These are phyloP conservation scores for Sebastes oblongus DNA, from an alignment of 2,797 vertebrate genomes.

Conservation along the genomic window DNA sequence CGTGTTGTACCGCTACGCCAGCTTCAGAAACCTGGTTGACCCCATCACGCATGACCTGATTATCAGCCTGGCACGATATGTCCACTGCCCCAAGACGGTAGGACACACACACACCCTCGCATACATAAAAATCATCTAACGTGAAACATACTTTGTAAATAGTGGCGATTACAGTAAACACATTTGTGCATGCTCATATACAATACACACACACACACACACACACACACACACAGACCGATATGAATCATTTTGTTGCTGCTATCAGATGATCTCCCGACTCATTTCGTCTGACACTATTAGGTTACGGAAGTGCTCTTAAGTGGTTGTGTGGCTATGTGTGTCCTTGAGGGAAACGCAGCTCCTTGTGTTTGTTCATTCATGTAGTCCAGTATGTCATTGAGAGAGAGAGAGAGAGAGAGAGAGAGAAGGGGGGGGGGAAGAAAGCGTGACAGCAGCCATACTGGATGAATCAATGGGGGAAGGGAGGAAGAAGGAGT, in stretches of 20 bases:
- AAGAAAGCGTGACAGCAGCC: background rate
- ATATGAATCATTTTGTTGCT: slow-evolving; percentile 17
- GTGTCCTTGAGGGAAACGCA: slow-evolving; percentile 39
- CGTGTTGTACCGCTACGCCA: slow-evolving; percentile 96
- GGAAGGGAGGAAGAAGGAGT: slow-evolving; percentile 14
- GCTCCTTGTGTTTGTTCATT: slow-evolving; percentile 52
- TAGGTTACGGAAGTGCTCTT: slow-evolving; percentile 54
- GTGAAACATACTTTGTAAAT: background rate
- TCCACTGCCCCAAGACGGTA: slow-evolving; percentile 98
- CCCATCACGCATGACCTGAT: slow-evolving; percentile 98
- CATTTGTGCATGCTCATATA: background rate
- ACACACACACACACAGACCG: background rate
- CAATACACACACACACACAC: background rate
- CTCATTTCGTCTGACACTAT: slow-evolving; percentile 52
- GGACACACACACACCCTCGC: slow-evolving; percentile 20
- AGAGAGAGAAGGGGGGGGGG: background rate
- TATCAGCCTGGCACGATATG: slow-evolving; percentile 95
- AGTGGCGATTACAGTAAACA: slow-evolving; percentile 2
- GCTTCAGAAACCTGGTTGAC: slow-evolving; percentile 98
- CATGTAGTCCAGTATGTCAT: slow-evolving; percentile 38
- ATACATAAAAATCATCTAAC: background rate
- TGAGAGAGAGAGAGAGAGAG: background rate
- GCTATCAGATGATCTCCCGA: slow-evolving; percentile 48
- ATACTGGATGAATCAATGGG: slow-evolving; percentile 46
- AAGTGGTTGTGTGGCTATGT: slow-evolving; percentile 42